Base-by-base conservation (phyloP, 2,113 vertebrate species). In the Strix aluco region DNA sequence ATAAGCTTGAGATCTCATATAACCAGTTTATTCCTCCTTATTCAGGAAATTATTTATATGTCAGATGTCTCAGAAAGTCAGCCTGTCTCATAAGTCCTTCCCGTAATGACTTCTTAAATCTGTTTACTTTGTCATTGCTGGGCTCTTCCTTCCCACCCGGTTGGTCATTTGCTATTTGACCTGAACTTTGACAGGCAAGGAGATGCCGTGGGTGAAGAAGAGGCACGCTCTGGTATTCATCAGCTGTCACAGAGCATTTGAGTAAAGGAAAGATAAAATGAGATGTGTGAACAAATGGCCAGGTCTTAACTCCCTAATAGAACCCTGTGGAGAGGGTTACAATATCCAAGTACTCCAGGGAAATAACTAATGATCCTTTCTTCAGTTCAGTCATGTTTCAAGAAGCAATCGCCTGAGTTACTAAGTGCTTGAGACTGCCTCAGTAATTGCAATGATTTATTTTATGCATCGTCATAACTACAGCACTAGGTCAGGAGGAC, bases 291-390 rank as follows among this genome's bases (percentile, higher is more conserved):
- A 89, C 44, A 97, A 90, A 94, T 85, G 86, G 61, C 78, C 66
- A 61, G 88, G 86, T 89, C 88, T 92, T 94, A 95, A 92, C 61
- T 92, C 81, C 49, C 62, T 95, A 93, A 96, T 23, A 92, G 87
- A 97, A 94, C 58, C 84, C 84, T 70, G 58, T 81, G 73, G 94
- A 97, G 91, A 91, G 73, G 78, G 91, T 92, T 87, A 95, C 81
- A 70, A 87, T 77, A 95, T 61, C 84, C 69, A 94, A 66, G 83
- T 94, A 95, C 96, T 95, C 86, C 40, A 66, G 92, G 94, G 92
- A 97, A 89, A 97, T 96, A 97, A 94, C 58, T 96, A 95, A 97
- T 91, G 86, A 94, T 87, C 61, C 66, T 89, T 97, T 92, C 81
- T 94, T 94, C 81, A 72, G 86, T 46, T 88, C 92, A 81, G 88